Evolutionary conservation across 1,140 invertebrate species (phyloP).

Genomic region (Philotrypesis tridentata): DNA sequence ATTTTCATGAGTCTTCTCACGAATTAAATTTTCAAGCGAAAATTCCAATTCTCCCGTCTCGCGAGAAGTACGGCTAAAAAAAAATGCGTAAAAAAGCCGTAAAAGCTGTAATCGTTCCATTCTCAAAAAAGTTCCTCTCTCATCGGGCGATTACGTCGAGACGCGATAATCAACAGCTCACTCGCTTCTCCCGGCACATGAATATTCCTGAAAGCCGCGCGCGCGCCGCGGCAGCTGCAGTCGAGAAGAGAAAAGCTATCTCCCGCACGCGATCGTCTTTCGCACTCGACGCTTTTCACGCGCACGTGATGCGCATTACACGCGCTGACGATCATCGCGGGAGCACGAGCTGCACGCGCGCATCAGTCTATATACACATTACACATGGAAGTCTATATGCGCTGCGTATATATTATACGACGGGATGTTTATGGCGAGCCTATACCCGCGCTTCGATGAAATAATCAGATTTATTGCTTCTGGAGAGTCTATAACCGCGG

Average conservation of each 20-base stretch:
- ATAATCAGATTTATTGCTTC: not conserved
- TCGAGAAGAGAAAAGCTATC: not conserved
- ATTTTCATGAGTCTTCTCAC: too few species aligned
- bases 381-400: too few species aligned
- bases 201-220: not conserved
- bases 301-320: constrained; percentile 46
- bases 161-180: not conserved
- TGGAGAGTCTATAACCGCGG: not conserved
- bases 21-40: too few species aligned
- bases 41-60: too few species aligned
- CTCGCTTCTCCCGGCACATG: not conserved
- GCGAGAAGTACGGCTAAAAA: too few species aligned
- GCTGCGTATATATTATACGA: too few species aligned
- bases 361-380: too few species aligned
- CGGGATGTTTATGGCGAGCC: not conserved
- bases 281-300: constrained; percentile 28
- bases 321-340: constrained; percentile 10
- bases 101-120: not conserved
- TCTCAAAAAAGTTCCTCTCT: not conserved
- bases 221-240: not conserved
- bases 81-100: not conserved
- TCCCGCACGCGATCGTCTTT: constrained; percentile 24
- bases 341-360: not conserved
- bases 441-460: not conserved
- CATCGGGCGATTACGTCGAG: not conserved